Evolutionary conservation across 2,113 vertebrate species (phyloP), one percentile per base, ranked within the genome.

Genomic region (Aix galericulata): DNA sequence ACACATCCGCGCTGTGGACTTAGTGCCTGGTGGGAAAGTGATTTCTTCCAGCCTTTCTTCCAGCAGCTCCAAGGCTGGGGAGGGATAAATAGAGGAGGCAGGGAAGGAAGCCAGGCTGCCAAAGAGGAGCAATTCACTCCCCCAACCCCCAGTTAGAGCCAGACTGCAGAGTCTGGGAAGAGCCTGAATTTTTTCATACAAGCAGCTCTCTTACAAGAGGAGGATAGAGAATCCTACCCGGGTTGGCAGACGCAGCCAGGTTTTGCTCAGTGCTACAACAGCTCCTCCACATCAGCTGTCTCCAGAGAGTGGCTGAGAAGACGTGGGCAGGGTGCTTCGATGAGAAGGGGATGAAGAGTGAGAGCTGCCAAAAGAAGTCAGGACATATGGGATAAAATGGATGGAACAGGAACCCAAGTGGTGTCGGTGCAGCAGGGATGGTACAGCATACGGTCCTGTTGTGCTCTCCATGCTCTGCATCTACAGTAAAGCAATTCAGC

Each of bases 331-430:
- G 1, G 52, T 32, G 40, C 11, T 72, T 82, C 53, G 40, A 23
- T 3, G 25, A 31, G 53, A 38, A 42, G 34, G 46, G 42, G 80
- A 40, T 38, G n/a, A 55, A 23, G 18, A 75, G 8, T 0, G 13
- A 59, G 42, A 82, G 20, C 21, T 67, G 62, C 40, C 77, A 79
- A 25, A 34, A 4, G 12, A 15, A 72, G 50, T 29, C 12, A 38
- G 58, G 32, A 36, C 2, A 14, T 20, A 21, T 0, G 17, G 32
- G 16, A 50, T 0, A 34, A 63, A 44, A n/a, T 0, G 2, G 69
- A 63, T 31, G 31, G 48, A 38, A 5, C 36, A 42, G 53, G 26
- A 88, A 26, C 34, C 21, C 27, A 14, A 0, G 0, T 5, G 32
- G 32, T 15, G 26, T 25, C 17, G 38, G 38, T 34, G 46, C 10